Evolutionary conservation across 2,888 invertebrate species (phyloP), one percentile per base, ranked within the genome.

Genomic region (Ellobium chinense): DNA sequence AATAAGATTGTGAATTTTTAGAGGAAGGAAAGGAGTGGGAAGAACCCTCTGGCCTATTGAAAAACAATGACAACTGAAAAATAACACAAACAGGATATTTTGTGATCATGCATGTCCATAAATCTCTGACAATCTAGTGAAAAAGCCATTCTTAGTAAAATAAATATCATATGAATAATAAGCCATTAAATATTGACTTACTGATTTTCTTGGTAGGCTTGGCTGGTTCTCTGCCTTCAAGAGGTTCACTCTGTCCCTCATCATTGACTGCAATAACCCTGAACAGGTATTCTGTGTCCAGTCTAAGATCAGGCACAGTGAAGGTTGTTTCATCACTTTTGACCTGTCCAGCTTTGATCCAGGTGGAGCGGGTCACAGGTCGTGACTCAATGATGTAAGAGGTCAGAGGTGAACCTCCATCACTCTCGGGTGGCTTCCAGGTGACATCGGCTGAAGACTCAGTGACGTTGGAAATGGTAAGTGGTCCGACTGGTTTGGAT

Each of bases 181-280:
- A n/a, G n/a, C n/a, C n/a, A n/a, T n/a, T n/a, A n/a, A n/a, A n/a
- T n/a, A n/a, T n/a, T n/a, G n/a, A 85, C 89, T 88, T 85, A 90
- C 90, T 80, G n/a, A 88, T 85, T 79, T 87, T 86, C 85, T 88
- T 89, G 62, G 80, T 82, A 27, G 88, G 88, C 70, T 87, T 88
- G 65, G 87, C 85, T 69, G 87, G 76, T 73, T 88, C 83, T 66
- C 86, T 85, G 83, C 88, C 84, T 84, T 90, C 84, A 78, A 88
- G 84, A 70, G 97, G 96, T 87, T 97, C 97, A 69, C 97, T 97
- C 72, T 94, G 94, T 9, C 98, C 98, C 81, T 97, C 95, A 18
- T 96, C 95, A 93, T 98, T 98, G 86, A 95, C 95, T 1, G 97
- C 97, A 88, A 95, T 95, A 31, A 98, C 95, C 84, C 97, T 94